Evolutionary conservation across 2,888 invertebrate species (phyloP).

Genomic region (Caenorhabditis sp.): DNA sequence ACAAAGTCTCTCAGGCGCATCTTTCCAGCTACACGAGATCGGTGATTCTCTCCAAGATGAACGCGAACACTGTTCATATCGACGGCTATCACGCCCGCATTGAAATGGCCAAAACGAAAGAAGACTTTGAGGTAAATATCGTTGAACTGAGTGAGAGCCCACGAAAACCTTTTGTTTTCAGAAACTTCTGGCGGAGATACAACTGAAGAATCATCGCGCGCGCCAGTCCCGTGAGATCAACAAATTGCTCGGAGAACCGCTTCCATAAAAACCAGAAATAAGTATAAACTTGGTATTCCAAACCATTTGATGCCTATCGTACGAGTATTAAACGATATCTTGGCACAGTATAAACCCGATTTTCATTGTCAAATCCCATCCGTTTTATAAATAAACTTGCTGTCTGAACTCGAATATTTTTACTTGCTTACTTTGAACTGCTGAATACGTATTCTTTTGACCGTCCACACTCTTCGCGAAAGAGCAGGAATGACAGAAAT

Average conservation of each 20-base stretch:
- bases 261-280: neutral
- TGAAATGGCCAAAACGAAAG: neutral
- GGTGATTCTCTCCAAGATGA: conserved; percentile 1
- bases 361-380: no score
- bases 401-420: no score
- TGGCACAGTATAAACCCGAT: no score
- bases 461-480: no score
- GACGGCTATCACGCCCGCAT: conserved; percentile 1
- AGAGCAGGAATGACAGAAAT: no score
- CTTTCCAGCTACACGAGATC: conserved; percentile 5
- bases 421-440: no score
- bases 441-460: no score
- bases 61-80: conserved; percentile 7
- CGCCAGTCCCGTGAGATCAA: conserved; percentile 26
- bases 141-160: neutral
- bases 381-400: no score
- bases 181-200: conserved; percentile 13
- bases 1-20: conserved; percentile 6
- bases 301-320: neutral
- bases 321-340: no score
- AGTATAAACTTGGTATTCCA: neutral
- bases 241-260: neutral
- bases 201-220: neutral
- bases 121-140: conserved; percentile 16
- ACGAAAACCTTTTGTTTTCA: no score